Base-by-base conservation (phyloP, 2,888 invertebrate genomes). In the Syrphus vitripennis region DNA sequence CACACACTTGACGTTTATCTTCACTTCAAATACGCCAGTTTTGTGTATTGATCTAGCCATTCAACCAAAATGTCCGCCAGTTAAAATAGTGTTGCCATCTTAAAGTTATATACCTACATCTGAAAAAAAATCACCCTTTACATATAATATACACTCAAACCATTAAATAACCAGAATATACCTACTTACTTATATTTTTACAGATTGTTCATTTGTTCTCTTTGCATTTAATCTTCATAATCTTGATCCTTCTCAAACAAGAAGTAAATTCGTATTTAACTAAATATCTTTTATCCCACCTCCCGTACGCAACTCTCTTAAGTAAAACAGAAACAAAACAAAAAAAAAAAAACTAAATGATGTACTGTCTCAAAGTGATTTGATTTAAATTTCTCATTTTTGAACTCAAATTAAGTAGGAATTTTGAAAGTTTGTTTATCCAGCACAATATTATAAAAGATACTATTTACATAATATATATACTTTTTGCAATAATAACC, bases 381-480 rank as follows among this genome's bases (percentile, higher is more conserved):
- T 71, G 16, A 55, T 71, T 71, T 71, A 7, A 71, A 63, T 71
- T 78, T 29, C 53, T 63, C 31, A 50, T 76, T 59, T 59, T 10
- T 16, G 10, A 42, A 78, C 45, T 78, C 7, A 48, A 67, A 65
- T 63, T 65, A 19, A 63, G 55, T 69, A 55, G 10, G 55, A 29
- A 63, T 40, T 50, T n/a, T 7, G 12, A 40, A 61, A 57, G 16
- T n/a, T 76, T 57, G 9, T 37, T 69, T 48, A 61, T 42, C n/a
- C 67, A 77, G 40, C 16, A 34, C 16, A 34, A 53, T 67, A 67
- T 61, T 50, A 53, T 71, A 65, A 26, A n/a, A n/a, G n/a, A 12
- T 14, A 34, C 4, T 29, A 5, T 26, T n/a, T 53, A 48, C 19
- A 9, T 40, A 5, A 34, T 34, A 3, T 19, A 31, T 31, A 7